Evolutionary conservation across 2,113 vertebrate genomes (phyloP).

Genomic region (Microtus montanus): DNA sequence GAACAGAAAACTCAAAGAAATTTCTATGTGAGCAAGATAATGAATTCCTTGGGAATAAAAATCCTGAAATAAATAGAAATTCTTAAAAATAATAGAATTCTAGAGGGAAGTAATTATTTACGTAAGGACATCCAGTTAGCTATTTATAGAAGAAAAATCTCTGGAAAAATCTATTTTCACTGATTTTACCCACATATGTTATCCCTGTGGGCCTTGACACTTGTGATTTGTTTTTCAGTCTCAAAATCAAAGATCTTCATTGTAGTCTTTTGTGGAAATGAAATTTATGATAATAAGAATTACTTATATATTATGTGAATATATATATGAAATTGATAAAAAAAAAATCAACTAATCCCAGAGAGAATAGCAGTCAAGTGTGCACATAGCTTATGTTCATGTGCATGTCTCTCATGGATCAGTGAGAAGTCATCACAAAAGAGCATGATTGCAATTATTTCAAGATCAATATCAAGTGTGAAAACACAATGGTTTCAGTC

Average conservation of each 20-base stretch:
- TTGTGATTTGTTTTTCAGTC: constrained; percentile 43
- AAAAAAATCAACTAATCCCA: not conserved
- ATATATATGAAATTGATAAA: not conserved
- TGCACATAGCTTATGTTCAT: not conserved
- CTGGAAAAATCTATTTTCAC: constrained; percentile 52
- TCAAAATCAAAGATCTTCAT: constrained; percentile 1
- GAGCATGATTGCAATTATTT: constrained; percentile 17
- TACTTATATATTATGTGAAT: not conserved
- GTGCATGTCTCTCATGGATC: not conserved
- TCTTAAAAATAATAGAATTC: constrained; percentile 2
- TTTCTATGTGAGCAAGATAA: not conserved
- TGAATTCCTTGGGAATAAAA: not conserved
- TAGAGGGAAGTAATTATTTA: constrained; percentile 58
- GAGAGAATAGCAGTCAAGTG: not conserved
- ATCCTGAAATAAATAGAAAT: not conserved
- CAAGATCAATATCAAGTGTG: constrained; percentile 42
- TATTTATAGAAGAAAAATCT: constrained; percentile 67
- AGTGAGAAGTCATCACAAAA: constrained; percentile 26
- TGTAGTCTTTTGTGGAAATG: not conserved
- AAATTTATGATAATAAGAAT: not conserved
- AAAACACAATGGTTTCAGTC: constrained; percentile 6
- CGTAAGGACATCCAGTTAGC: constrained; percentile 16
- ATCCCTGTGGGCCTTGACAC: not conserved
- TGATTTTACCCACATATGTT: constrained; percentile 22
- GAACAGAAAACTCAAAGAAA: not conserved